Evolutionary conservation across 2,888 invertebrate species (phyloP), one percentile per base, ranked within the genome.

Genomic region (Keiferia lycopersicella): DNA sequence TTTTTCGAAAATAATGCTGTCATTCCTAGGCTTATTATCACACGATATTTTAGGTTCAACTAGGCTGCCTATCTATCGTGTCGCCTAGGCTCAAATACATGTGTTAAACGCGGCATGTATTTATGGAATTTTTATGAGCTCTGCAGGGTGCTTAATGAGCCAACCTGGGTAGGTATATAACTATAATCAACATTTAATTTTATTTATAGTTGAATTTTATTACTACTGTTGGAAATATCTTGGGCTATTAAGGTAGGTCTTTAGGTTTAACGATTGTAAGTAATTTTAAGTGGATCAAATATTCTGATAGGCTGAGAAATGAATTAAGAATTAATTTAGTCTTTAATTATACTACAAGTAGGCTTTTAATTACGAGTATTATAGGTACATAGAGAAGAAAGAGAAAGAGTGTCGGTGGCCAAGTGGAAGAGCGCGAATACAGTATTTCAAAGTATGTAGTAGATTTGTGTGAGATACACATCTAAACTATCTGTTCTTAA

Each of bases 111-210:
- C 58, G 39, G 14, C 20, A 58, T 56, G 48, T 65, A 63, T 66
- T 66, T 62, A 64, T 66, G 64, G 61, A 61, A 67, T 64, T 67
- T 69, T 71, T 67, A 73, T 69, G 71, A 74, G 63, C 67, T 65
- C 65, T 61, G 57, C 63, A 67, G n/a, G 38, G 39, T 41, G 61
- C 45, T 34, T 64, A 64, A 61, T 57, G 34, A 56, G 30, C 22
- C 61, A 39, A 20, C 45, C 45, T 10, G 14, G 4, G 20, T 14
- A 59, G 14, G 22, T 30, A 22, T 53, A 56, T 30, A 34, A 1
- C 30, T 20, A 30, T 53, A 26, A 53, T 53, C 18, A 30, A 30
- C 53, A 53, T 26, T 53, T 53, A 26, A 30, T 53, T 53, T 53
- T 53, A 51, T 51, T 51, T 51, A 4, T 53, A 53, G 22, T 53